A percentile compares a stretch with the other conserved stretches of the same genome.
Conservation (phyloP, 2,888 invertebrate species). For the Actias luna region DNA sequence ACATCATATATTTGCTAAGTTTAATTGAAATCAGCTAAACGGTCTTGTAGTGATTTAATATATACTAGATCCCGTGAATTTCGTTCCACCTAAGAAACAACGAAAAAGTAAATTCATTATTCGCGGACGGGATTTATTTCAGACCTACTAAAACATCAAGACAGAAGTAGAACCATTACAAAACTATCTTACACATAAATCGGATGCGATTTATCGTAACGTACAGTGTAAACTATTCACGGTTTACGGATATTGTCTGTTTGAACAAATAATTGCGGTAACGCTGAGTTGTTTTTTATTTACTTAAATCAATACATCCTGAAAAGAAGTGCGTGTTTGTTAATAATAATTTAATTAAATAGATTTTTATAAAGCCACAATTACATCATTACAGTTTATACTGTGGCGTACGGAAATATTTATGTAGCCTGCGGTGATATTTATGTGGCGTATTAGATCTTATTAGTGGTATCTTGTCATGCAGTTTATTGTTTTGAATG, state of each 20-base stretch:
- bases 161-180: background rate
- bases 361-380: background rate
- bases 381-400: background rate
- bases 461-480: background rate
- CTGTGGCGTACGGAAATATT: background rate
- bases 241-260: background rate
- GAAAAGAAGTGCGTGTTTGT: background rate
- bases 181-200: background rate
- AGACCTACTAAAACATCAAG: background rate
- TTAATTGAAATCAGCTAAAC: too few relatives aligned
- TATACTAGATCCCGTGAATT: too few relatives aligned
- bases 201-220: background rate
- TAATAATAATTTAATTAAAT: conserved; percentile 6
- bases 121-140: background rate
- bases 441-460: background rate
- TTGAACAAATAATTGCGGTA: background rate
- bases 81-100: too few relatives aligned
- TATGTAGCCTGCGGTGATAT: background rate
- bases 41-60: too few relatives aligned
- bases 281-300: conserved; percentile 6
- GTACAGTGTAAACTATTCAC: background rate
- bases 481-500: background rate
- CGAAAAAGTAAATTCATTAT: background rate
- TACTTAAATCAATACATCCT: conserved; percentile 4
- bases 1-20: too few relatives aligned